Percentiles rank a stretch among this genome's conserved stretches.
These are phyloP conservation scores for Zaprionus ghesquierei DNA, from an alignment of 1,140 invertebrate genomes.

Conservation along the genomic window DNA sequence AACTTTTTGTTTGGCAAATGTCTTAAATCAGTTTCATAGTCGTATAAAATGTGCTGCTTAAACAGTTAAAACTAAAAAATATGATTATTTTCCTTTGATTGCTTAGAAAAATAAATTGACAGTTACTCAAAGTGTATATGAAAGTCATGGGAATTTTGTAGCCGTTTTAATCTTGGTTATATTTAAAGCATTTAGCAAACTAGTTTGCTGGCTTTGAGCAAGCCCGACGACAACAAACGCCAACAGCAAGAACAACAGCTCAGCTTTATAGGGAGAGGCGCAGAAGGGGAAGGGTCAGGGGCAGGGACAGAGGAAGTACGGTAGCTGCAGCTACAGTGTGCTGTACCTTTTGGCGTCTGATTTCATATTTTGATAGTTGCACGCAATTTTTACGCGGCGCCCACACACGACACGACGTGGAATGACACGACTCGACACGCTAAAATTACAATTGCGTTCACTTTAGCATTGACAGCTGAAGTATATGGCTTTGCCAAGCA, in stretches of 20 bases:
- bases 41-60: not conserved
- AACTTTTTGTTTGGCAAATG: no score
- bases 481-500: not conserved
- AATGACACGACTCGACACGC: not conserved
- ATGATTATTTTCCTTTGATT: not conserved
- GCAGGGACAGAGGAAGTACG: not conserved
- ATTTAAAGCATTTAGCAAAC: constrained; percentile 67
- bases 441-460: constrained; percentile 41
- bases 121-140: constrained; percentile 10
- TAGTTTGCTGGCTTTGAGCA: constrained; percentile 40
- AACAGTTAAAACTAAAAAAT: no score
- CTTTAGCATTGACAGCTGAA: constrained; percentile 23
- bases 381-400: constrained; percentile 69
- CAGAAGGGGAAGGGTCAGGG: not conserved
- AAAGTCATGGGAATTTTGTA: constrained; percentile 9
- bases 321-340: constrained; percentile 10
- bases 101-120: not conserved
- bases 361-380: constrained; percentile 76
- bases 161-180: constrained; percentile 44
- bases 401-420: constrained; percentile 32
- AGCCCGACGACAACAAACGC: constrained; percentile 32
- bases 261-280: no score
- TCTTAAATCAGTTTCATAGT: no score
- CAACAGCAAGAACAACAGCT: constrained; percentile 22
- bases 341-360: constrained; percentile 42